Conservation (phyloP, 1,140 invertebrate species). For the Meteorus sp. region DNA sequence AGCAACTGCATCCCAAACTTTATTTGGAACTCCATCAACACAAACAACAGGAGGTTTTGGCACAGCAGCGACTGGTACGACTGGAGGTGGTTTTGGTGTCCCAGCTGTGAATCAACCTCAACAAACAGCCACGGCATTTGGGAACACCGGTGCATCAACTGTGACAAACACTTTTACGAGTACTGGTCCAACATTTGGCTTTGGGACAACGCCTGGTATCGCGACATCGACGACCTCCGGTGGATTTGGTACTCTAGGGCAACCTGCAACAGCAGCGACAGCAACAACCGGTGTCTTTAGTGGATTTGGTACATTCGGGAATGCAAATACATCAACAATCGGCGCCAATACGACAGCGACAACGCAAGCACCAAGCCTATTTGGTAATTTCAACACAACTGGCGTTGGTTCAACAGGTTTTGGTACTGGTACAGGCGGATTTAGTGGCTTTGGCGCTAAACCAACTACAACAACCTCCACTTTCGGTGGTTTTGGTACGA, state of each 20-base stretch:
- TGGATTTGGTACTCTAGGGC: slow-evolving; percentile 54
- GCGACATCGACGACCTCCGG: slow-evolving; percentile 40
- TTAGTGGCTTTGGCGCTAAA: slow-evolving; percentile 60
- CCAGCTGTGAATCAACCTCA: too few relatives aligned
- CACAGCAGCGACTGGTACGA: too few relatives aligned
- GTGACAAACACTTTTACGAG: slow-evolving; percentile 36
- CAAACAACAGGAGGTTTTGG: slow-evolving; percentile 52
- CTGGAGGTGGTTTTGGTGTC: too few relatives aligned
- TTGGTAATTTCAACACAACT: slow-evolving; percentile 48
- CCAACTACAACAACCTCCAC: slow-evolving; percentile 52
- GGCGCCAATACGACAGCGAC: slow-evolving; percentile 45
- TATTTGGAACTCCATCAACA: slow-evolving; percentile 48
- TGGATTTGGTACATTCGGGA: slow-evolving; percentile 47
- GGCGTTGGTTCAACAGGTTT: slow-evolving; percentile 55
- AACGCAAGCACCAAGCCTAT: slow-evolving; percentile 49
- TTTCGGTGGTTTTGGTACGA: slow-evolving; percentile 63
- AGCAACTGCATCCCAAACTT: slow-evolving; percentile 39
- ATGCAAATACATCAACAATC: too few relatives aligned
- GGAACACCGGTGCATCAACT: slow-evolving; percentile 39
- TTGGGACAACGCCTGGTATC: slow-evolving; percentile 36
- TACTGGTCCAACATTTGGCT: slow-evolving; percentile 47
- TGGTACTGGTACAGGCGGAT: slow-evolving; percentile 54
- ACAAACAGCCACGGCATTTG: slow-evolving; percentile 52
- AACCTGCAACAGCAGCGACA: slow-evolving; percentile 47
- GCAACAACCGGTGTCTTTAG: too few relatives aligned